These are phyloP conservation scores for Zaprionus lachaisei DNA, from an alignment of 1,140 invertebrate genomes.

Conservation along the genomic window DNA sequence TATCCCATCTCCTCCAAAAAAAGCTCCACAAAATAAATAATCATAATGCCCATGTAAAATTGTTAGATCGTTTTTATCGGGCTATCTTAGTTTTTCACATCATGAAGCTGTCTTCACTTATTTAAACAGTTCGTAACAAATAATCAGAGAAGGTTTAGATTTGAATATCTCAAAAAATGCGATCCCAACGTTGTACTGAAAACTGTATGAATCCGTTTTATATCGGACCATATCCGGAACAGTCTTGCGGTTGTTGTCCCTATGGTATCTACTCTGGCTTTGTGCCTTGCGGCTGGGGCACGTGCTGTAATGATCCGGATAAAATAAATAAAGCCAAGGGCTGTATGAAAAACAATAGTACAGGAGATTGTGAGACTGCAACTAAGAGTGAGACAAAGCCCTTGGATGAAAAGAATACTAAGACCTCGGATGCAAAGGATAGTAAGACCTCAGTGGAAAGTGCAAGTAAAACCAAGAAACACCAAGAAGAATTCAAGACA, in stretches of 20 bases:
- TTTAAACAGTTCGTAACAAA: neutral
- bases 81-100: neutral
- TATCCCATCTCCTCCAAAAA: neutral
- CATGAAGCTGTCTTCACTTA: neutral
- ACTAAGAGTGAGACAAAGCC: neutral
- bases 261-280: slow-evolving; percentile 53
- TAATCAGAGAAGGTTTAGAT: neutral
- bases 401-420: neutral
- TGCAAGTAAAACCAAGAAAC: neutral
- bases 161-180: slow-evolving; percentile 30
- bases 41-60: neutral
- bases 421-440: neutral
- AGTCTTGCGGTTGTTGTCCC: slow-evolving; percentile 37
- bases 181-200: neutral
- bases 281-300: slow-evolving; percentile 41
- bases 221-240: slow-evolving; percentile 51
- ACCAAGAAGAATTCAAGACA: neutral
- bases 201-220: slow-evolving; percentile 58
- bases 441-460: neutral
- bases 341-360: neutral
- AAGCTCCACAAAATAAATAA: neutral
- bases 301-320: slow-evolving; percentile 5
- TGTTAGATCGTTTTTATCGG: neutral
- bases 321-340: neutral
- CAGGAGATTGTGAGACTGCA: neutral